phyloP scores from a whole-genome alignment of 2,113 vertebrate genomes.

The Perca schrenkii region DNA sequence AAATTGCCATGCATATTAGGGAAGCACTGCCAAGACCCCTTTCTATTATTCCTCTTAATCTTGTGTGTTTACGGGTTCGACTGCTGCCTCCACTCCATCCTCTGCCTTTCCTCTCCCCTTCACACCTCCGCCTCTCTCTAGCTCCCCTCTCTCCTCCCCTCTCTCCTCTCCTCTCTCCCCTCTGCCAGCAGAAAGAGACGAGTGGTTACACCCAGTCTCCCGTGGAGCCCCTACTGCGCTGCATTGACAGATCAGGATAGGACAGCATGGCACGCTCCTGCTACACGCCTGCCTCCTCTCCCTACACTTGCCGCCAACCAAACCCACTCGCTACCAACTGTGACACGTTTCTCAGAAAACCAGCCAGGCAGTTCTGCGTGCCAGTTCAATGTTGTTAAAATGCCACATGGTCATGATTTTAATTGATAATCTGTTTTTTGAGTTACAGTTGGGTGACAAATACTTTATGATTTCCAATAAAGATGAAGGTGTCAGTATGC shows the following conservation, averaged over 20 bases:
- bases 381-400: slow-evolving; percentile 5
- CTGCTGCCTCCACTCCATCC: slow-evolving; percentile 14
- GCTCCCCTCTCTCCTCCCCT: background rate
- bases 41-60: slow-evolving; percentile 75
- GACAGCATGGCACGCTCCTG: slow-evolving; percentile 39
- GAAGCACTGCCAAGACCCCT: slow-evolving; percentile 50
- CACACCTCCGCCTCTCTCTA: slow-evolving; percentile 14
- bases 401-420: background rate
- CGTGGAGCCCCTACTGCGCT: slow-evolving; percentile 18
- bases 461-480: slow-evolving; percentile 19
- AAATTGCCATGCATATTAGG: slow-evolving; percentile 75
- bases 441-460: background rate
- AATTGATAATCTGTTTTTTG: slow-evolving; percentile 6
- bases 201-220: slow-evolving; percentile 48
- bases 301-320: slow-evolving; percentile 32
- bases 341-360: slow-evolving; percentile 52
- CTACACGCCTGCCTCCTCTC: slow-evolving; percentile 43
- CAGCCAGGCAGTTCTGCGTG: slow-evolving; percentile 35
- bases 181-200: slow-evolving; percentile 46
- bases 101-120: slow-evolving; percentile 21
- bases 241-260: slow-evolving; percentile 38
- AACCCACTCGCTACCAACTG: slow-evolving; percentile 50
- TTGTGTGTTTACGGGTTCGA: slow-evolving; percentile 63
- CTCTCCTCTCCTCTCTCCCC: background rate
- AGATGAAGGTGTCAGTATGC: background rate